Conservation (phyloP, 2,888 invertebrate genomes). For the Conus canariensis region DNA sequence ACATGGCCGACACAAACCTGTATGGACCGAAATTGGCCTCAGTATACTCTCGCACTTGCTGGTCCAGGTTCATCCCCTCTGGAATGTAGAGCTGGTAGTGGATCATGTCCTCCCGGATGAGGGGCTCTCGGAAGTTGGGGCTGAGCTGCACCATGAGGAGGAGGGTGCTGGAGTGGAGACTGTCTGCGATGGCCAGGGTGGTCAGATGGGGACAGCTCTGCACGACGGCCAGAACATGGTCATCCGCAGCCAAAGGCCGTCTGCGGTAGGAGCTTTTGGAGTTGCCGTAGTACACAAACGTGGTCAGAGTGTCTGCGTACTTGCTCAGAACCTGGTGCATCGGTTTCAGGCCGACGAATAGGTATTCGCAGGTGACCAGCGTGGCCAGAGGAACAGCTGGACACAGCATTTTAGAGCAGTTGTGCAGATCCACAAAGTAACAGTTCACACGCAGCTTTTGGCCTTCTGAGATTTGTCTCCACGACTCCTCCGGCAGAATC, state of each 20-base stretch:
- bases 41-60: slow-evolving; percentile 15
- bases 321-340: neutral
- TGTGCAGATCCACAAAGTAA: slow-evolving; percentile 48
- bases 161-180: slow-evolving; percentile 52
- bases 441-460: slow-evolving; percentile 54
- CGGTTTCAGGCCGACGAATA: neutral
- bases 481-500: slow-evolving; percentile 56
- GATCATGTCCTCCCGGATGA: slow-evolving; percentile 55
- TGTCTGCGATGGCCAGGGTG: slow-evolving; percentile 56
- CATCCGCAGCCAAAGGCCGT: slow-evolving; percentile 40
- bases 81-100: slow-evolving; percentile 48
- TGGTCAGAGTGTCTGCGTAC: slow-evolving; percentile 52
- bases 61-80: neutral
- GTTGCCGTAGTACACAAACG: slow-evolving; percentile 52
- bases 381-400: slow-evolving; percentile 55
- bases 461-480: slow-evolving; percentile 52
- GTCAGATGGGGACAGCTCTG: slow-evolving; percentile 50
- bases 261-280: too few species aligned
- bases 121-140: slow-evolving; percentile 49
- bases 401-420: slow-evolving; percentile 57
- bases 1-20: slow-evolving; percentile 46
- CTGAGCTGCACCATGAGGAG: slow-evolving; percentile 53
- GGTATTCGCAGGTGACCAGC: slow-evolving; percentile 50
- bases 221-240: slow-evolving; percentile 52
- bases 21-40: slow-evolving; percentile 34